A percentile compares a stretch with the other conserved stretches of the same genome.
These are phyloP conservation scores for Aleiodes leptofemur DNA, from an alignment of 2,888 invertebrate species.

Conservation along the genomic window DNA sequence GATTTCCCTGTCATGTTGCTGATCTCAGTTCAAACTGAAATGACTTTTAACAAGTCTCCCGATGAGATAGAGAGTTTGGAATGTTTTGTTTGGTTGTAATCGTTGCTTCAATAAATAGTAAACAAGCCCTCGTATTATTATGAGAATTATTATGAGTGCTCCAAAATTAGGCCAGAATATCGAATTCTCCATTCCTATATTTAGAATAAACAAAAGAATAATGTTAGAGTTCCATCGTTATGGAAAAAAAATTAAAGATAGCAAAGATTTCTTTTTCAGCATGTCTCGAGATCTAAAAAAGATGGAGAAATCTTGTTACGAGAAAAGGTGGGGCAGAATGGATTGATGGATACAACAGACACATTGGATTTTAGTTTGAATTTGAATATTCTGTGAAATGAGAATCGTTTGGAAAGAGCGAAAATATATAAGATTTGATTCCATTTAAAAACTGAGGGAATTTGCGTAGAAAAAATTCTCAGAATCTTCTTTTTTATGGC, in stretches of 20 bases:
- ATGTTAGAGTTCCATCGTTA: slow-evolving; percentile 9
- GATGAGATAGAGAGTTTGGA: slow-evolving; percentile 83
- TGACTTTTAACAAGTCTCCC: slow-evolving; percentile 82
- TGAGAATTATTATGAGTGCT: slow-evolving; percentile 79
- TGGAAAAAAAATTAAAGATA: not conserved
- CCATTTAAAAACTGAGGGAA: too few relatives aligned
- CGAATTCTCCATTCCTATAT: slow-evolving; percentile 80
- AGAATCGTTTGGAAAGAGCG: too few relatives aligned
- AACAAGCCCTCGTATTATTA: slow-evolving; percentile 81
- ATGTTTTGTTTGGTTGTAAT: slow-evolving; percentile 83
- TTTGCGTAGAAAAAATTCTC: too few relatives aligned
- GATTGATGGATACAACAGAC: too few relatives aligned
- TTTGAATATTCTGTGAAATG: too few relatives aligned
- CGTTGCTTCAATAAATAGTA: slow-evolving; percentile 86
- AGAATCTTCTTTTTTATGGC: too few relatives aligned
- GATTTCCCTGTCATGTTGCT: too few relatives aligned
- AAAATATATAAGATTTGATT: too few relatives aligned
- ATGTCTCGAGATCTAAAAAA: too few relatives aligned
- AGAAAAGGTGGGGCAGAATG: too few relatives aligned
- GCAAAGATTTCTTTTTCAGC: not conserved
- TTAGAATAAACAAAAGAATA: slow-evolving; percentile 36
- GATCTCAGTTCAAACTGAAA: slow-evolving; percentile 68
- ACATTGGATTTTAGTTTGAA: too few relatives aligned
- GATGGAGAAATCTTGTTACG: too few relatives aligned
- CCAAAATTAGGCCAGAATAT: slow-evolving; percentile 82